Evolutionary conservation across 2,888 invertebrate species (phyloP).

Genomic region (Pollenia griseotomentosa): DNA sequence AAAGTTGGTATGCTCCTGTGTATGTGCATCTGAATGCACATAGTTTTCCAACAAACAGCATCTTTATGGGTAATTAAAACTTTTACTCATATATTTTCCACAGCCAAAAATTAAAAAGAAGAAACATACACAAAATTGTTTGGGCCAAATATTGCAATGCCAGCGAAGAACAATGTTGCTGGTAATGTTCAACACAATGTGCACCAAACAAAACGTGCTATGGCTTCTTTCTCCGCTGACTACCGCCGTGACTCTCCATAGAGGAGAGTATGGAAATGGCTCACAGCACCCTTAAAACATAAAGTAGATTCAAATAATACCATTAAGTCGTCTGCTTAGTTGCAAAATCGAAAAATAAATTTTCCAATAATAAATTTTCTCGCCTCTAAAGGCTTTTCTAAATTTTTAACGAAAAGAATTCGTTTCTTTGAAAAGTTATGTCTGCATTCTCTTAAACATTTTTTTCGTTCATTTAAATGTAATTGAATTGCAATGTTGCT

Average conservation of each 20-base stretch:
- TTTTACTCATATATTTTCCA: conserved; percentile 79
- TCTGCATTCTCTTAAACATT: not conserved
- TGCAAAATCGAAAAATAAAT: conserved; percentile 48
- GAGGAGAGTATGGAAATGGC: not conserved
- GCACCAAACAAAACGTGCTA: conserved; percentile 24
- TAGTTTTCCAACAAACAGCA: conserved; percentile 75
- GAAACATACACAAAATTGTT: conserved; percentile 53
- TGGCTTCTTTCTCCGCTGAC: not conserved
- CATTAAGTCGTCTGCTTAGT: conserved; percentile 15
- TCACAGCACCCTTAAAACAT: conserved; percentile 7
- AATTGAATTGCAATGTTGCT: conserved; percentile 19
- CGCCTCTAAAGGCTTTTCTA: conserved; percentile 61
- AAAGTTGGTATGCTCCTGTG: conserved; percentile 48
- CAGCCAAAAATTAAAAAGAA: conserved; percentile 60
- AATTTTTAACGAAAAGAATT: conserved; percentile 58
- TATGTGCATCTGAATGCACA: conserved; percentile 1
- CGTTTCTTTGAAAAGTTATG: conserved; percentile 24
- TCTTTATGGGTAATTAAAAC: conserved; percentile 83
- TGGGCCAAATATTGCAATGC: conserved; percentile 56
- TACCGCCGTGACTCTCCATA: conserved; percentile 3
- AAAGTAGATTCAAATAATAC: conserved; percentile 32
- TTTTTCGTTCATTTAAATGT: conserved; percentile 16
- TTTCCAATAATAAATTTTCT: conserved; percentile 70
- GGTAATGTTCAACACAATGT: conserved; percentile 37
- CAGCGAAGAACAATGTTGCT: conserved; percentile 44